These are phyloP conservation scores for Felis catus DNA, from an alignment of 2,113 vertebrate genomes.

Conservation along the genomic window DNA sequence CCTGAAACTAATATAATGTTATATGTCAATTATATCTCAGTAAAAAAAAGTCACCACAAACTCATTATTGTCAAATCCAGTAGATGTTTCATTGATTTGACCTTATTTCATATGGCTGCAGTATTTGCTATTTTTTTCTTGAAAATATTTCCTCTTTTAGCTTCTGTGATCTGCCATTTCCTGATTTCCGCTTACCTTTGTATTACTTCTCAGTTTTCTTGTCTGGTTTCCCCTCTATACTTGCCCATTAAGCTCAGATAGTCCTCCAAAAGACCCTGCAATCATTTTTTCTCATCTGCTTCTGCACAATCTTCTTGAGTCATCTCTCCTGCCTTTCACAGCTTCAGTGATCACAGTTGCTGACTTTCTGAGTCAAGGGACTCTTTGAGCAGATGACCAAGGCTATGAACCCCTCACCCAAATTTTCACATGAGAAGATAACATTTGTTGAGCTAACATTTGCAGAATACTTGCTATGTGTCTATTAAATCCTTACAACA, in stretches of 20 bases:
- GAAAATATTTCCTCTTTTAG: constrained; percentile 40
- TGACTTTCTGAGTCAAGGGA: background rate
- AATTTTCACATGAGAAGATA: background rate
- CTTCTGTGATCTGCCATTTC: background rate
- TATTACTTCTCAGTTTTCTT: constrained; percentile 16
- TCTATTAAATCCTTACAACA: background rate
- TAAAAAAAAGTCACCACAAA: background rate
- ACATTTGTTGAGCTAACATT: background rate
- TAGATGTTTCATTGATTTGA: background rate
- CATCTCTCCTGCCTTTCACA: background rate
- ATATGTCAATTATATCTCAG: background rate
- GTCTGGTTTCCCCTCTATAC: constrained; percentile 8
- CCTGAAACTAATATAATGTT: background rate
- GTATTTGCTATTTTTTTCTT: background rate
- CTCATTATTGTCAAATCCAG: background rate
- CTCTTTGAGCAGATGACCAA: background rate
- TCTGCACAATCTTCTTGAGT: background rate
- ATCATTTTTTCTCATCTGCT: background rate
- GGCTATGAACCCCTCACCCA: background rate
- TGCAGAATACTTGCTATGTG: background rate
- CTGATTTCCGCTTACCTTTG: background rate
- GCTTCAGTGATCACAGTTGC: background rate
- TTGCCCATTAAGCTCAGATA: background rate
- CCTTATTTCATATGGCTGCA: background rate
- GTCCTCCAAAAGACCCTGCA: background rate